Evolutionary conservation across 1,140 invertebrate species (phyloP), one percentile per base, ranked within the genome.

Genomic region (Leptopilina clavipes): DNA sequence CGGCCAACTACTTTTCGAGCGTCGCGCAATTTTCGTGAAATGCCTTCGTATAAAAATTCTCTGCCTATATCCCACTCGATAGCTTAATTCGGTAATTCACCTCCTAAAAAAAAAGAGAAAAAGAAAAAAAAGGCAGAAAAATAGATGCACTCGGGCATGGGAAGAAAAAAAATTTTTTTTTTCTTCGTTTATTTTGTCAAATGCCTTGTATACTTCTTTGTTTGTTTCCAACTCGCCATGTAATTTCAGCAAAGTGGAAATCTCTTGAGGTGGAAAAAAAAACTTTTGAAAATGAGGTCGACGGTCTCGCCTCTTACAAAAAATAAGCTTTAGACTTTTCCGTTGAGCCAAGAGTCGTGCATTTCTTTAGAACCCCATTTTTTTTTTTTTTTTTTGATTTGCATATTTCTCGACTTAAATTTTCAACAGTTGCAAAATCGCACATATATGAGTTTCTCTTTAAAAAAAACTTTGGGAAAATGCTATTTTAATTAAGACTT

Each of bases 241-340:
- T 52, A 52, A 52, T 52, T 52, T 12, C 14, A 52, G 14, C 48
- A 52, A 52, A 52, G 48, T 52, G 48, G 48, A 52, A 52, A 17
- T 3, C 48, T 52, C 48, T 52, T 52, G 48, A 52, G 48, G 48
- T 52, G 48, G 48, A 52, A 52, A 40, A 52, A 52, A 52, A 52
- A 52, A 52, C 14, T 12, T 52, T 52, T 52, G 14, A 17, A 52
- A 52, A 52, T 52, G n/a, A 52, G 48, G 48, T 52, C 48, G 48
- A 52, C 48, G 48, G 48, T 52, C 48, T 52, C 48, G 48, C 48
- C 48, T 52, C 48, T 52, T 52, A 17, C 48, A 52, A 52, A n/a
- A n/a, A 52, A 52, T 52, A 52, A 52, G 48, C 48, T 52, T 52
- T 52, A 52, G 45, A 48, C 45, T 31, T 48, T 48, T 12, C 12